Conservation (phyloP, 2,797 vertebrate genomes). For the Lithobates pipiens region DNA sequence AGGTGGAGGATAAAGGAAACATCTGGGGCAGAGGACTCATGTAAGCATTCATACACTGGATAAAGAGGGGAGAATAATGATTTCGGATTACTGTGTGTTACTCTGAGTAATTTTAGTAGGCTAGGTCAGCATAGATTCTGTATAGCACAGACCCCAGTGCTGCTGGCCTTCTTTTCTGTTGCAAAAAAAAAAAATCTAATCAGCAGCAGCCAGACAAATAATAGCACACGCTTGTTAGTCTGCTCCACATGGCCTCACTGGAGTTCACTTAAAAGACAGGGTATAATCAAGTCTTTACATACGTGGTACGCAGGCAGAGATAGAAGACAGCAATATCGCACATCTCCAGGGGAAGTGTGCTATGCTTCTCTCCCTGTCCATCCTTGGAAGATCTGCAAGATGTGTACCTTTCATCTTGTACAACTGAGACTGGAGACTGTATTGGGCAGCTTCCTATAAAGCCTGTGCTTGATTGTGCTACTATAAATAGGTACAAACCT, state of each 20-base stretch:
- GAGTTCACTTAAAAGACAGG: constrained; percentile 21
- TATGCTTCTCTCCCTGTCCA: constrained; percentile 15
- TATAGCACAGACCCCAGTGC: not conserved
- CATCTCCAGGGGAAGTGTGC: constrained; percentile 34
- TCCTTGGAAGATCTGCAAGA: not conserved
- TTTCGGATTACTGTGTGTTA: too few relatives aligned
- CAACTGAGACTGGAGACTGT: constrained; percentile 32
- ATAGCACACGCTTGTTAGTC: constrained; percentile 13
- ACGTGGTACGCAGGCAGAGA: constrained; percentile 12
- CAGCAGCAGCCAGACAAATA: constrained; percentile 20
- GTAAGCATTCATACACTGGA: not conserved
- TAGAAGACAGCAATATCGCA: constrained; percentile 28
- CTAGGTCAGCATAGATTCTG: not conserved
- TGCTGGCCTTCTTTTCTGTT: not conserved
- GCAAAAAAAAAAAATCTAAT: constrained; percentile 21
- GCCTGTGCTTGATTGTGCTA: not conserved
- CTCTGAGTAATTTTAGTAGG: too few relatives aligned
- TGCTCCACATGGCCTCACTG: not conserved
- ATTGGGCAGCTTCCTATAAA: constrained; percentile 4
- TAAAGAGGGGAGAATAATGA: not conserved
- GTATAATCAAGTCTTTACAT: constrained; percentile 44
- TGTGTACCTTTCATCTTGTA: constrained; percentile 30
- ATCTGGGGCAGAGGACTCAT: not conserved
- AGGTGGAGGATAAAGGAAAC: not conserved
- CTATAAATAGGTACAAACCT: constrained; percentile 21